Percentiles rank a stretch among this genome's conserved stretches.
phyloP scores from a whole-genome alignment of 2,888 invertebrate species.

The Dicyrtomina minuta region DNA sequence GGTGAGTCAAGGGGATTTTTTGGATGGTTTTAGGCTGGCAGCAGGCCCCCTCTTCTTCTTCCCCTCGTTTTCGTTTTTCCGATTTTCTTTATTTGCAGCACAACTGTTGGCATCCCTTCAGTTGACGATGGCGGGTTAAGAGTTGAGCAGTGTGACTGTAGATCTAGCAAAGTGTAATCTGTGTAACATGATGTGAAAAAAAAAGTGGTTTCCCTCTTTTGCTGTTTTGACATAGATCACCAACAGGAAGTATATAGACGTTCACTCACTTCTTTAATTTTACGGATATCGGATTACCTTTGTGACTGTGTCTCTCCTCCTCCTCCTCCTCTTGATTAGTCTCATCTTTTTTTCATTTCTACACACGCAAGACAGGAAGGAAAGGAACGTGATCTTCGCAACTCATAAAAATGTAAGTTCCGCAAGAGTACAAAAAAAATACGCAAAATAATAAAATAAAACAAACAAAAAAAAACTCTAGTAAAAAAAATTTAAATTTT shows the following conservation, averaged over 20 bases:
- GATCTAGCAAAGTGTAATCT: constrained; percentile 1
- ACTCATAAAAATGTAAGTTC: constrained; percentile 15
- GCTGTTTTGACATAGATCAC: not conserved
- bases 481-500: no score
- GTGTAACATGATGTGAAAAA: constrained; percentile 10
- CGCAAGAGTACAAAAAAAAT: not conserved
- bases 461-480: no score
- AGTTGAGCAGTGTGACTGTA: constrained; percentile 13
- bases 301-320: constrained; percentile 11
- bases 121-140: constrained; percentile 31
- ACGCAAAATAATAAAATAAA: no score
- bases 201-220: not conserved
- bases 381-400: constrained; percentile 1
- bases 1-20: no score
- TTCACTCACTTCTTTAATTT: constrained; percentile 1
- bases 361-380: not conserved
- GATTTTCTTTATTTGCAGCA: constrained; percentile 21
- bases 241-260: not conserved
- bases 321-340: no score
- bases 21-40: not conserved
- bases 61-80: constrained; percentile 21
- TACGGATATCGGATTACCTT: constrained; percentile 15
- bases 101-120: constrained; percentile 20
- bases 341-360: not conserved
- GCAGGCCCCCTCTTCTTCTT: constrained; percentile 5